These are phyloP conservation scores for Theonella swinhoei DNA, from an alignment of 37 sponge, comb jelly and placozoan species.

Conservation along the genomic window DNA sequence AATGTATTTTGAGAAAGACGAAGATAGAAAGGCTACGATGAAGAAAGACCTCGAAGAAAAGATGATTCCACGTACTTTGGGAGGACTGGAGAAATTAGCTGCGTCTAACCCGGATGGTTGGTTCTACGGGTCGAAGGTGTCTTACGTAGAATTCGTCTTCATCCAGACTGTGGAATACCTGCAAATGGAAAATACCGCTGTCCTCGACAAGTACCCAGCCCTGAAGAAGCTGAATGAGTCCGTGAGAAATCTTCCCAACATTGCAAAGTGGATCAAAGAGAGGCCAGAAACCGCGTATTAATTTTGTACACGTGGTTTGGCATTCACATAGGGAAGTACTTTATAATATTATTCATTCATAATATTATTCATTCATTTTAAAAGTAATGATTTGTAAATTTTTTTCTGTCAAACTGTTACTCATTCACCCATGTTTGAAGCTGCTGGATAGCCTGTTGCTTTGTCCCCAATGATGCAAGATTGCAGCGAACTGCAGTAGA, in stretches of 20 bases:
- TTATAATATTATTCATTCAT: too few species aligned
- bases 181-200: neutral
- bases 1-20: constrained; percentile 44
- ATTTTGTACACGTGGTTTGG: too few species aligned
- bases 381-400: too few species aligned
- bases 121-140: constrained; percentile 34
- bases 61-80: constrained; percentile 3
- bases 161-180: neutral
- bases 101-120: constrained; percentile 23
- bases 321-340: too few species aligned
- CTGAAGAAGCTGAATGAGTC: constrained; percentile 28
- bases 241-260: constrained; percentile 45
- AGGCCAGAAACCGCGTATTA: constrained; percentile 50
- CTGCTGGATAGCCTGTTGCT: too few species aligned
- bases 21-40: constrained; percentile 29
- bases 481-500: too few species aligned
- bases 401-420: too few species aligned
- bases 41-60: constrained; percentile 23
- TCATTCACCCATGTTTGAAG: too few species aligned
- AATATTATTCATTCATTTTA: too few species aligned
- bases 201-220: constrained; percentile 24
- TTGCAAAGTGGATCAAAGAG: constrained; percentile 63
- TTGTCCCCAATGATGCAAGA: too few species aligned
- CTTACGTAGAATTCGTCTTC: constrained; percentile 41
- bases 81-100: constrained; percentile 18